A percentile compares a stretch with the other conserved stretches of the same genome.
Conservation (phyloP, 2,888 invertebrate genomes). For the Cheilosia impressa region DNA sequence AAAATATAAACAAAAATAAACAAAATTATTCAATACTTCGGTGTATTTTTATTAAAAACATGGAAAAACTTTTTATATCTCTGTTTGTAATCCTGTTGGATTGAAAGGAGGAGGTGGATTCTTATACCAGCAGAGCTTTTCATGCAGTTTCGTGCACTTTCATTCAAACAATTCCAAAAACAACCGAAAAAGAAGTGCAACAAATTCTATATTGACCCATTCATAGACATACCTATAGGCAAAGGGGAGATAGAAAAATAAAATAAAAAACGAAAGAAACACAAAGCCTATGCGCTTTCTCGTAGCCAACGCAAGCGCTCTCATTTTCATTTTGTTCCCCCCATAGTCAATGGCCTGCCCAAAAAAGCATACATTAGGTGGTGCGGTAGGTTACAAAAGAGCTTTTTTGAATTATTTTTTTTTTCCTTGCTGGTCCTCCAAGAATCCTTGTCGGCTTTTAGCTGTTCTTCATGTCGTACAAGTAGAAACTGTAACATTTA, state of each 20-base stretch:
- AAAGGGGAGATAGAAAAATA: constrained; percentile 17
- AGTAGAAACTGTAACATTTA: background rate
- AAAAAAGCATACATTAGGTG: constrained; percentile 62
- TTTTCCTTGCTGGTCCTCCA: too few relatives aligned
- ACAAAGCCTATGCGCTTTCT: constrained; percentile 73
- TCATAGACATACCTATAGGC: constrained; percentile 67
- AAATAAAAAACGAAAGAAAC: constrained; percentile 15
- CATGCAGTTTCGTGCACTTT: constrained; percentile 65
- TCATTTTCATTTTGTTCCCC: constrained; percentile 5
- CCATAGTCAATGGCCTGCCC: constrained; percentile 65
- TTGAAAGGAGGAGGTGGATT: constrained; percentile 44
- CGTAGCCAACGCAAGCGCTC: constrained; percentile 66
- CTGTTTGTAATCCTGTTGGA: constrained; percentile 7
- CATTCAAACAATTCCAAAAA: constrained; percentile 40
- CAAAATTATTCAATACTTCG: background rate
- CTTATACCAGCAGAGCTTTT: constrained; percentile 51
- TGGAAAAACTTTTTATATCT: constrained; percentile 23
- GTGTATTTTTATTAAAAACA: constrained; percentile 30
- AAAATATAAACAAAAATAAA: background rate
- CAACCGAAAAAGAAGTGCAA: constrained; percentile 65
- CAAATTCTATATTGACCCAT: constrained; percentile 71
- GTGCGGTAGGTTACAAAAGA: constrained; percentile 51
- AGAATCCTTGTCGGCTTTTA: too few relatives aligned
- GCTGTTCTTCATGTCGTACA: too few relatives aligned
- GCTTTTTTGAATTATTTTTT: constrained; percentile 11